These are phyloP conservation scores for Drosophila lacteicornis DNA, from an alignment of 1,140 invertebrate genomes.

Conservation along the genomic window DNA sequence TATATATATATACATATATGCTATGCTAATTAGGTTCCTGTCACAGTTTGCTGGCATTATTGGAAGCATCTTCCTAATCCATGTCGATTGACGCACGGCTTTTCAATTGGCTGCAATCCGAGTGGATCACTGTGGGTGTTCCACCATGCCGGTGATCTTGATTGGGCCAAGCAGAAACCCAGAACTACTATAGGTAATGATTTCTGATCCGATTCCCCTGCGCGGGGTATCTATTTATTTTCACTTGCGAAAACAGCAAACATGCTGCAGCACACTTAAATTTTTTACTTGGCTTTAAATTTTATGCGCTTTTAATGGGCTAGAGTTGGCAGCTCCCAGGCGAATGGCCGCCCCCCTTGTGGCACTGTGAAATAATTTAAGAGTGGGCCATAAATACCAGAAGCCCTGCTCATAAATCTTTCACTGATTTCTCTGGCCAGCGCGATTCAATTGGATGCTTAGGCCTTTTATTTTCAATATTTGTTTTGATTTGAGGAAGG, in stretches of 20 bases:
- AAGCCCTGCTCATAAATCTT: constrained; percentile 77
- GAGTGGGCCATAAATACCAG: constrained; percentile 70
- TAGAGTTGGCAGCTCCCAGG: constrained; percentile 6
- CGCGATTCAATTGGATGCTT: constrained; percentile 66
- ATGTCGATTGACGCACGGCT: background rate
- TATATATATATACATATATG: too few relatives aligned
- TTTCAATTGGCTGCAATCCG: constrained; percentile 39
- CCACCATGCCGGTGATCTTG: constrained; percentile 45
- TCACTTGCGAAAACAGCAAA: constrained; percentile 65
- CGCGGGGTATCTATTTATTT: constrained; percentile 60
- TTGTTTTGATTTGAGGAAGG: constrained; percentile 55
- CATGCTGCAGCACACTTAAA: constrained; percentile 39
- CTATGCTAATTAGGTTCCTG: background rate
- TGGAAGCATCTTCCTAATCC: constrained; percentile 3
- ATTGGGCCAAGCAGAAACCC: constrained; percentile 52
- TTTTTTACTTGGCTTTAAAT: constrained; percentile 24
- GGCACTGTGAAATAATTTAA: constrained; percentile 70
- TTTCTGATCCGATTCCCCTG: background rate
- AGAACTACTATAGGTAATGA: constrained; percentile 18
- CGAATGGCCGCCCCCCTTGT: constrained; percentile 24
- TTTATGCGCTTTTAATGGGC: constrained; percentile 78
- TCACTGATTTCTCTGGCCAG: constrained; percentile 65
- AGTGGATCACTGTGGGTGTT: constrained; percentile 46
- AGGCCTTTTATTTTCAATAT: constrained; percentile 71
- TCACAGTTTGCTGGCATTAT: background rate